These are phyloP conservation scores for Riparia riparia DNA, from an alignment of 2,113 vertebrate species.

Conservation along the genomic window DNA sequence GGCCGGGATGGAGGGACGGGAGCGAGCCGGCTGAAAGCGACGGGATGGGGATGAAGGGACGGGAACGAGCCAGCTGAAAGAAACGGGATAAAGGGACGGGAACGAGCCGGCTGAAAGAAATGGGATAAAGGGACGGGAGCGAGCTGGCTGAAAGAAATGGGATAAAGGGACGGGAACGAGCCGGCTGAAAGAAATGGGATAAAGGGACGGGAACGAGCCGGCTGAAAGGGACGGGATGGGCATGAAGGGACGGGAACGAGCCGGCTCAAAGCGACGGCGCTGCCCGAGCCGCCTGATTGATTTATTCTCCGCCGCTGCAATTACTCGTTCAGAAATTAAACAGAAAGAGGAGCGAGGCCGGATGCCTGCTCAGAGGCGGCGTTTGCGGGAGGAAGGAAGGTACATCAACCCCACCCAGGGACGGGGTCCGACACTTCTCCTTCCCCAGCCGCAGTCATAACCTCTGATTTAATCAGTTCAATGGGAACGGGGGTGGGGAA, in stretches of 20 bases:
- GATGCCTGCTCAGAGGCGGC: constrained; percentile 14
- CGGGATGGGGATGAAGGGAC: background rate
- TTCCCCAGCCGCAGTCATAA: background rate
- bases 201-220: too few relatives aligned
- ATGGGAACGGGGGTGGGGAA: background rate
- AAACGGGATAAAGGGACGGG: too few relatives aligned
- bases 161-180: too few relatives aligned
- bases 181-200: too few relatives aligned
- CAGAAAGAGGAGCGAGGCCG: background rate
- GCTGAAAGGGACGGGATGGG: too few relatives aligned
- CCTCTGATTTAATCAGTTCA: constrained; percentile 32
- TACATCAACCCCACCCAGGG: background rate
- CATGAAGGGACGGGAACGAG: background rate
- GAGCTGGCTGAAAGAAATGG: too few relatives aligned
- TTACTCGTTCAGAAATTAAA: constrained; percentile 60
- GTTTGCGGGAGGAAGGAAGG: constrained; percentile 24
- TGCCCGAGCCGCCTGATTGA: background rate
- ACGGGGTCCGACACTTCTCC: background rate
- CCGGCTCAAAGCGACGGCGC: background rate
- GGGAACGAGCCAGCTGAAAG: too few relatives aligned
- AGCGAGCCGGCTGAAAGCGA: background rate
- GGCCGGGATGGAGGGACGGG: background rate
- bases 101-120: too few relatives aligned
- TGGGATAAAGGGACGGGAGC: too few relatives aligned
- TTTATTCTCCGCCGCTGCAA: background rate